Conservation (phyloP, 64 coral and sea anemone genomes). For the Montipora efflorescens region DNA sequence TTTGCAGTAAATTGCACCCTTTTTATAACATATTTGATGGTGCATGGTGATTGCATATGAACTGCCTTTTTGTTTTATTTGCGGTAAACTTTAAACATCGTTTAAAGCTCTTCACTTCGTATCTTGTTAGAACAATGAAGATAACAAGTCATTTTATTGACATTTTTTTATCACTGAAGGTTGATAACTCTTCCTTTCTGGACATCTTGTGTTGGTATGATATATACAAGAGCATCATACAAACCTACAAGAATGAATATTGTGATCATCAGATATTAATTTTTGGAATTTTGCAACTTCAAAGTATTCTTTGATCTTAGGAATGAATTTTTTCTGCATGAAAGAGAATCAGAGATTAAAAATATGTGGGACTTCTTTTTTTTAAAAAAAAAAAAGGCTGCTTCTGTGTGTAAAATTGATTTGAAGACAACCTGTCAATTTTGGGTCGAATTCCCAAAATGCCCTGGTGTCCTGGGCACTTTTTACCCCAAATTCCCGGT, state of each 20-base stretch:
- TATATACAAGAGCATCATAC: constrained; percentile 9
- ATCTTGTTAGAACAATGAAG: not conserved
- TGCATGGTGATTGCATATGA: constrained; percentile 19
- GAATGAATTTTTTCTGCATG: constrained; percentile 24
- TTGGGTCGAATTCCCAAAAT: constrained; percentile 26
- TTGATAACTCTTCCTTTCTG: constrained; percentile 5
- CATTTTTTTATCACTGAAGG: constrained; percentile 10
- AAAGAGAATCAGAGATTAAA: not conserved
- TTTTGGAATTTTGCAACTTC: constrained; percentile 21
- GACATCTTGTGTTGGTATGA: constrained; percentile 15
- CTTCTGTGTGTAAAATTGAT: too few relatives aligned
- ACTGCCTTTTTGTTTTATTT: too few relatives aligned
- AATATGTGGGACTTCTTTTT: too few relatives aligned
- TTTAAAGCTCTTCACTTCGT: too few relatives aligned
- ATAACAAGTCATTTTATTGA: constrained; percentile 23
- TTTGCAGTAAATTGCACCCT: not conserved
- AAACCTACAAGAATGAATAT: constrained; percentile 20
- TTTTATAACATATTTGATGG: constrained; percentile 19
- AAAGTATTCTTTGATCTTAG: not conserved
- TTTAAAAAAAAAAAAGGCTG: too few relatives aligned
- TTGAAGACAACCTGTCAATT: not conserved
- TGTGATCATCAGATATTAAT: constrained; percentile 1
- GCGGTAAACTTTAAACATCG: too few relatives aligned
- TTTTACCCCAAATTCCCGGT: constrained; percentile 5
- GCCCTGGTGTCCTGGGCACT: not conserved